A percentile compares a stretch with the other conserved stretches of the same genome.
Conservation (phyloP, 1,140 invertebrate genomes). For the Drosophila baimaii region DNA sequence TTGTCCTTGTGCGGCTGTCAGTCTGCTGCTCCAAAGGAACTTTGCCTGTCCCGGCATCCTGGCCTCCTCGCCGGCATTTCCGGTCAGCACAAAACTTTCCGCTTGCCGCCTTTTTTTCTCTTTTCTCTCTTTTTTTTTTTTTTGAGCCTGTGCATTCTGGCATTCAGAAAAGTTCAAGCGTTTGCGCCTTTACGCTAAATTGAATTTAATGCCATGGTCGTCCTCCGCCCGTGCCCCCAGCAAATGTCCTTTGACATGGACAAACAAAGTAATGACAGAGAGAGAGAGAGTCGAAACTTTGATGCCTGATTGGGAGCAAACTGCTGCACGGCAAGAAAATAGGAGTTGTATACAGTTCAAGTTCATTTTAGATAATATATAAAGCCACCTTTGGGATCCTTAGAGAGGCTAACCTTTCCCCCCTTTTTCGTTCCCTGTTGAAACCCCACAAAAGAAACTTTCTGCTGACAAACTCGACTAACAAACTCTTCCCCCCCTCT, state of each 20-base stretch:
- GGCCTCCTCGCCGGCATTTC: constrained; percentile 64
- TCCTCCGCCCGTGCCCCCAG: constrained; percentile 2
- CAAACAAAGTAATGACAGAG: constrained; percentile 47
- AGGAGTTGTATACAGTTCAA: neutral
- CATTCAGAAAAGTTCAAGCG: constrained; percentile 66
- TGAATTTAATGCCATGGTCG: constrained; percentile 71
- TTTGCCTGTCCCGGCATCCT: constrained; percentile 54
- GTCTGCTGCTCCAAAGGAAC: constrained; percentile 51
- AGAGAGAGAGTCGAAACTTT: constrained; percentile 42
- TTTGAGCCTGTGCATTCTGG: constrained; percentile 35
- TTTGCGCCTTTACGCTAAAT: constrained; percentile 79
- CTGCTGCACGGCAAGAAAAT: constrained; percentile 10
- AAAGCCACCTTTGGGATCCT: neutral
- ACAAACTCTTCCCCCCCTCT: constrained; percentile 16
- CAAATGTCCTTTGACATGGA: constrained; percentile 59
- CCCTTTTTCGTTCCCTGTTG: neutral
- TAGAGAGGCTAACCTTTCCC: neutral
- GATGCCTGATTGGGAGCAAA: constrained; percentile 33
- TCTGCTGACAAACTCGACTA: constrained; percentile 36
- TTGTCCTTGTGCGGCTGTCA: constrained; percentile 42
- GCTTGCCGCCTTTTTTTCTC: constrained; percentile 23
- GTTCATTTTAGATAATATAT: neutral
- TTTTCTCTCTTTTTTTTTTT: constrained; percentile 19
- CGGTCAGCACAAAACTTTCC: constrained; percentile 69
- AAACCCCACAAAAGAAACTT: constrained; percentile 21